Evolutionary conservation across 2,797 vertebrate species (phyloP).

Genomic region (Phoxinus dragarum): DNA sequence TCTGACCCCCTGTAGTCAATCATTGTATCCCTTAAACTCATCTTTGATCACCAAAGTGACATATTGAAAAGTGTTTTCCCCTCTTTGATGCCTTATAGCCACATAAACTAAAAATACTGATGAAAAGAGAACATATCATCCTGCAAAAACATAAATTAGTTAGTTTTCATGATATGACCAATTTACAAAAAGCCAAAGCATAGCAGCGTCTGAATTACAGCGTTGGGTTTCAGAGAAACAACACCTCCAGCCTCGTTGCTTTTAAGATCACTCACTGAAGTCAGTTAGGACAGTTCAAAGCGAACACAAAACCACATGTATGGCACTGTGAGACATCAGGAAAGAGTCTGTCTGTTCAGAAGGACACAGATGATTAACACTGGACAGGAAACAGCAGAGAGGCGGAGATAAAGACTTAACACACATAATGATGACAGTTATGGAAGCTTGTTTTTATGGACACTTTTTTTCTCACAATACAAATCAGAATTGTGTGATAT

Average conservation of each 20-base stretch:
- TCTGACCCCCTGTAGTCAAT: too few relatives aligned
- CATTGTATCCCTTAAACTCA: too few relatives aligned
- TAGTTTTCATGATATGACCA: neutral
- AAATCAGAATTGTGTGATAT: too few relatives aligned
- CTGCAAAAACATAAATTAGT: too few relatives aligned
- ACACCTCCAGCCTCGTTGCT: neutral
- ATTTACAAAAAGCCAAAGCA: neutral
- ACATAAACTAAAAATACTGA: too few relatives aligned
- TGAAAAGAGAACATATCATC: too few relatives aligned
- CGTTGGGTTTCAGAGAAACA: neutral
- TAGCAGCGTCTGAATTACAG: neutral
- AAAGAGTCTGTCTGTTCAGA: constrained; percentile 8
- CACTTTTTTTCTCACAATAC: too few relatives aligned
- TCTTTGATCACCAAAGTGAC: too few relatives aligned
- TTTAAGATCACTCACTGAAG: neutral
- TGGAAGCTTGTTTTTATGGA: too few relatives aligned
- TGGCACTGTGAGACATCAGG: neutral
- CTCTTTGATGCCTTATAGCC: too few relatives aligned
- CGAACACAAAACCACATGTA: neutral
- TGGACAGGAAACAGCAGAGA: neutral
- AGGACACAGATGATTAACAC: constrained; percentile 1
- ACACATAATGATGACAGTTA: neutral
- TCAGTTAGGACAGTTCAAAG: constrained; percentile 2
- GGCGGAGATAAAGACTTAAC: neutral
- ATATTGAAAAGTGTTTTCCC: too few relatives aligned